Base-by-base conservation (phyloP, 2,113 vertebrate genomes). In the Agapornis roseicollis region DNA sequence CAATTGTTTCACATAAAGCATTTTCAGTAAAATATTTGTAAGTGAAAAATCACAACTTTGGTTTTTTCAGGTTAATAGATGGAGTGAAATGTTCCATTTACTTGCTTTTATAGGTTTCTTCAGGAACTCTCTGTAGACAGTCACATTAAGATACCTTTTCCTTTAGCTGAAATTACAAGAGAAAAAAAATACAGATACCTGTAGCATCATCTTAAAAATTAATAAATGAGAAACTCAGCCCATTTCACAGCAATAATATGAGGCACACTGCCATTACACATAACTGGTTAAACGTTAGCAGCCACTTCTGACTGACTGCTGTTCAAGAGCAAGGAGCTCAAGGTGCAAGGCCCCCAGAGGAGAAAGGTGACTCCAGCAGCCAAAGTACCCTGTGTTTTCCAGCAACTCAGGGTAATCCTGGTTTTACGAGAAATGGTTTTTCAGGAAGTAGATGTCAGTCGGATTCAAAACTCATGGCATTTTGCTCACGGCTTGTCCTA, bases 11-110 rank as follows among this genome's bases (percentile, higher is more conserved):
- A 93, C 63, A 37, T 73, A 84, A 93, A 0, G 1, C 28, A 82
- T 95, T 96, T 94, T 91, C 82, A 96, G 80, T 90, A 95, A 94
- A 96, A 90, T 78, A 88, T 92, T 95, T 96, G 10, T 94, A 94
- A 97, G 88, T 92, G 69, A 92, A 97, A 97, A 94, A 93, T 97
- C 69, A 82, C 86, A 73, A 94, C 58, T 96, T 96, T 39, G 42
- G 41, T 12, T 9, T 78, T 94, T 94, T 88, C 28, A 41, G 33
- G 55, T 94, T 93, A 91, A 83, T 29, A 93, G 23, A 53, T 56
- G 55, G 80, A 96, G 88, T 65, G 55, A 96, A 97, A 84, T 18
- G 37, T 93, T 93, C 42, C 11, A 9, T 84, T 88, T 94, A 93
- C 85, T 46, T 65, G 56, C 39, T 19, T 95, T 46, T 87, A 41